These are phyloP conservation scores for Muscidifurax raptorellus DNA, from an alignment of 1,140 invertebrate species.

Conservation along the genomic window DNA sequence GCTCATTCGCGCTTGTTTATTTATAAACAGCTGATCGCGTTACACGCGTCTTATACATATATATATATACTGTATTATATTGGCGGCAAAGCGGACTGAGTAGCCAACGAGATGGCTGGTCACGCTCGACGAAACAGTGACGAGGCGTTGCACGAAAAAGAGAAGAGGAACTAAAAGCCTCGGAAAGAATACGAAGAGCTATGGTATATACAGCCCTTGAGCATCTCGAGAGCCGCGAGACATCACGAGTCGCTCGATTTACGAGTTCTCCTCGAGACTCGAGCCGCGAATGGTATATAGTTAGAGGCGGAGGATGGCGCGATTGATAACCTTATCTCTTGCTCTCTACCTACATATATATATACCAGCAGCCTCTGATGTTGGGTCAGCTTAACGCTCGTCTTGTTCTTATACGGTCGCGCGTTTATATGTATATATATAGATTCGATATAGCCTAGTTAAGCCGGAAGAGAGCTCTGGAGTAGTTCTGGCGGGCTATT, in stretches of 20 bases:
- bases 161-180: background rate
- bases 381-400: background rate
- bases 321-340: slow-evolving; percentile 46
- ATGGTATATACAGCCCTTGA: background rate
- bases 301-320: slow-evolving; percentile 19
- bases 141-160: slow-evolving; percentile 4
- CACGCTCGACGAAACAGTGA: slow-evolving; percentile 28
- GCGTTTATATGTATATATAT: too few relatives aligned
- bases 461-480: background rate
- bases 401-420: background rate
- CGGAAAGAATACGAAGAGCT: slow-evolving; percentile 30
- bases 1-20: too few relatives aligned
- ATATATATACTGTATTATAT: too few relatives aligned
- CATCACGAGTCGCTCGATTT: slow-evolving; percentile 44
- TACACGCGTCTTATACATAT: too few relatives aligned
- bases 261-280: slow-evolving; percentile 5
- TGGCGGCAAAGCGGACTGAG: too few relatives aligned
- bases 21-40: too few relatives aligned
- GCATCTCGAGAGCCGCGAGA: background rate
- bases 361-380: background rate
- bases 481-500: background rate
- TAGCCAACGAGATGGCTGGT: background rate
- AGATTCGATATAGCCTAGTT: slow-evolving; percentile 12
- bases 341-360: background rate
- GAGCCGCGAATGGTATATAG: background rate